phyloP scores from a whole-genome alignment of 2,113 vertebrate species.

The Scomber scombrus region DNA sequence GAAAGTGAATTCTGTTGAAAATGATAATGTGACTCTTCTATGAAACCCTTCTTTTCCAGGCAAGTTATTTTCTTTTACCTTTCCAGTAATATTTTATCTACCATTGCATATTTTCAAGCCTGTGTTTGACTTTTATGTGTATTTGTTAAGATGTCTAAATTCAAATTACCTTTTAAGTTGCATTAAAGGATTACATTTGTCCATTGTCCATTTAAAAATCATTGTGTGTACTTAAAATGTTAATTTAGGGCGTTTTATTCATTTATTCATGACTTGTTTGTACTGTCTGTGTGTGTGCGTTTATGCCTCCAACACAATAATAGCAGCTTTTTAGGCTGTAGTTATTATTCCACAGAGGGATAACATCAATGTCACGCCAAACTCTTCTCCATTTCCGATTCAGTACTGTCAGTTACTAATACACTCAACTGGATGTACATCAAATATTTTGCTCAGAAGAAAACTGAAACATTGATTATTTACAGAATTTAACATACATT shows the following conservation, averaged over 20 bases:
- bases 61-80: too few relatives aligned
- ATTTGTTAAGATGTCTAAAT: not conserved
- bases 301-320: not conserved
- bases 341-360: not conserved
- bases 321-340: not conserved
- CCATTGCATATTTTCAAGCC: too few relatives aligned
- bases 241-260: conserved; percentile 2
- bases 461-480: conserved; percentile 21
- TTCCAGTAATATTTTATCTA: too few relatives aligned
- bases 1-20: too few relatives aligned
- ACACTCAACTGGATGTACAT: not conserved
- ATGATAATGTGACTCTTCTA: too few relatives aligned
- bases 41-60: too few relatives aligned
- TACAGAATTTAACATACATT: conserved; percentile 6
- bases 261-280: not conserved
- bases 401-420: conserved; percentile 5
- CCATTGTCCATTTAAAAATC: too few relatives aligned
- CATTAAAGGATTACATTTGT: not conserved
- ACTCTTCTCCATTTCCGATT: conserved; percentile 13
- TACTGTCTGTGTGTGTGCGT: not conserved
- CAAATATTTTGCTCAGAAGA: not conserved
- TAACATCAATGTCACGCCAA: conserved; percentile 2
- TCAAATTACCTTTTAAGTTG: not conserved
- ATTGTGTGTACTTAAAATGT: not conserved
- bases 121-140: too few relatives aligned